A percentile compares a stretch with the other conserved stretches of the same genome.
Evolutionary conservation across 2,797 vertebrate genomes (phyloP).

Genomic region (Graptemys geographica): DNA sequence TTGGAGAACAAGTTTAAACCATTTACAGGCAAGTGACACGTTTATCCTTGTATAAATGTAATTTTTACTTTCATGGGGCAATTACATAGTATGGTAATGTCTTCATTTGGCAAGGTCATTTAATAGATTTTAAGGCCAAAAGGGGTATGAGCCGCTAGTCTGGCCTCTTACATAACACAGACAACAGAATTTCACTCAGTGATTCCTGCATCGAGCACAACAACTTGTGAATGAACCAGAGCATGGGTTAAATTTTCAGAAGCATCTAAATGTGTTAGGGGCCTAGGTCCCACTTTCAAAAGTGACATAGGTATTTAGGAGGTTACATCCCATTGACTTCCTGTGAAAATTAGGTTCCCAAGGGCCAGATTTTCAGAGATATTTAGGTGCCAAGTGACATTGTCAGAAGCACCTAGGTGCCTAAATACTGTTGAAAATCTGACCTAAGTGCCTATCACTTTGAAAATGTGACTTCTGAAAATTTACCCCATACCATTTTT

Average conservation of each 20-base stretch:
- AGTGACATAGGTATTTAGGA: neutral
- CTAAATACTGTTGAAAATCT: neutral
- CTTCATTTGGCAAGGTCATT: rapidly evolving
- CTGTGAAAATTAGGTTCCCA: neutral
- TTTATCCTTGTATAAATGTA: neutral
- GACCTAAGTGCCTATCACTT: neutral
- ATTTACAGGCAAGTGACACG: conserved; percentile 86
- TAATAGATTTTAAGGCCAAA: neutral
- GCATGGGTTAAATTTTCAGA: neutral
- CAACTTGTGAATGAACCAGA: neutral
- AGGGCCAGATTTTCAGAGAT: neutral
- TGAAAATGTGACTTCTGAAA: neutral
- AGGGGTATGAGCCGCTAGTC: neutral
- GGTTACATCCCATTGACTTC: neutral
- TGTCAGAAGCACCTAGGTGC: neutral
- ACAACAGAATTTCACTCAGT: neutral
- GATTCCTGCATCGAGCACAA: neutral
- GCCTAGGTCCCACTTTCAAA: neutral
- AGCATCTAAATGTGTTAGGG: neutral
- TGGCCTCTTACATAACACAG: neutral
- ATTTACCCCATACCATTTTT: neutral
- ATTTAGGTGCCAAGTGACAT: neutral
- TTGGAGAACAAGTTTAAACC: conserved; percentile 95
- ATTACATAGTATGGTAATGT: neutral
- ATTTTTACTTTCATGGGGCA: neutral